Percentiles rank a stretch among this genome's conserved stretches.
Evolutionary conservation across 2,113 vertebrate species (phyloP).

Genomic region (Mohoua ochrocephala): DNA sequence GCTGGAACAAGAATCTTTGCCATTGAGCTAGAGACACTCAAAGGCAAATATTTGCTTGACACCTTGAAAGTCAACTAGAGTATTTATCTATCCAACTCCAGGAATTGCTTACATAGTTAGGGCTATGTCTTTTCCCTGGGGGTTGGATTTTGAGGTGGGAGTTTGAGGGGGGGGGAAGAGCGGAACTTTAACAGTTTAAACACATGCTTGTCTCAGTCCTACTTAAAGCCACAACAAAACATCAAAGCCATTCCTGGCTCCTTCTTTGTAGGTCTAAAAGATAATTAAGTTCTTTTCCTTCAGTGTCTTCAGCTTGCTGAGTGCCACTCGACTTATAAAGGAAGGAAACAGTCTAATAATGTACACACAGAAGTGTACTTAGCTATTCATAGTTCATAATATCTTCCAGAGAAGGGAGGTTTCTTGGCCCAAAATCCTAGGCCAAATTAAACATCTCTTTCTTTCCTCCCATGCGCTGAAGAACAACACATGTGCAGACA

Average conservation of each 20-base stretch:
- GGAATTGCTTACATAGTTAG: background rate
- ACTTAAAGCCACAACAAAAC: background rate
- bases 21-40: background rate
- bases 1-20: background rate
- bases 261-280: background rate
- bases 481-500: background rate
- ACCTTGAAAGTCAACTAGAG: background rate
- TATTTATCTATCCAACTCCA: background rate
- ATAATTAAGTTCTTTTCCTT: background rate
- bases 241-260: background rate
- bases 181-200: background rate
- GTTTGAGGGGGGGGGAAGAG: rapidly evolving
- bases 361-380: background rate
- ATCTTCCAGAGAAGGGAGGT: background rate
- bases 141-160: background rate
- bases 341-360: background rate
- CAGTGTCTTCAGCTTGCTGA: background rate
- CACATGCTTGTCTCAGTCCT: background rate
- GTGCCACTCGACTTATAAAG: background rate
- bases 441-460: background rate
- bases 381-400: background rate
- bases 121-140: background rate
- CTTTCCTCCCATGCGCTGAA: background rate
- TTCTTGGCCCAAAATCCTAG: background rate
- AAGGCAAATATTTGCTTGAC: background rate